A percentile compares a stretch with the other conserved stretches of the same genome.
Conservation (phyloP, 2,113 vertebrate genomes). For the Paradisaea rubra region DNA sequence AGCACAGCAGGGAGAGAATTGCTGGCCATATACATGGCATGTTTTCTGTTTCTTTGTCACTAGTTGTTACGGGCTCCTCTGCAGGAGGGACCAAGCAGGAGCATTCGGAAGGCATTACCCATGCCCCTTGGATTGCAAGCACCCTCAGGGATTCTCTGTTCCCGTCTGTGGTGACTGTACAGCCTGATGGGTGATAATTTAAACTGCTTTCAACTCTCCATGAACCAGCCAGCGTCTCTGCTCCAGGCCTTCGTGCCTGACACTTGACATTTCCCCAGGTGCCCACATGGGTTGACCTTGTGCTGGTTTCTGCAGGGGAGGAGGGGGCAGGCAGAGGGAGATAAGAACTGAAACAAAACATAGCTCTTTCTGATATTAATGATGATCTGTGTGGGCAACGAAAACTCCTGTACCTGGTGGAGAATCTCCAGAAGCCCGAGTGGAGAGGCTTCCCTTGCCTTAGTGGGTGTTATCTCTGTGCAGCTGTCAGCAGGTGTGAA, state of each 20-base stretch:
- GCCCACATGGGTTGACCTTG: not conserved
- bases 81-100: not conserved
- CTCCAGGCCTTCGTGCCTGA: not conserved
- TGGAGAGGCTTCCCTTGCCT: not conserved
- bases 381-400: not conserved
- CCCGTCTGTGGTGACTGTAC: not conserved
- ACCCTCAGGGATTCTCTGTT: not conserved
- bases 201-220: not conserved
- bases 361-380: not conserved
- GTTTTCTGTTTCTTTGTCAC: conserved; percentile 12
- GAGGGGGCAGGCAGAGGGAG: not conserved
- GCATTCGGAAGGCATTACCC: not conserved
- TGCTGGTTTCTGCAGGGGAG: not conserved
- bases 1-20: not conserved
- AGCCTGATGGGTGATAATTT: conserved; percentile 4
- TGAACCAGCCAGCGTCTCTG: not conserved
- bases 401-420: not conserved
- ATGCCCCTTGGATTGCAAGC: not conserved
- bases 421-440: not conserved
- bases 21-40: not conserved
- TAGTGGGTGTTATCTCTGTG: not conserved
- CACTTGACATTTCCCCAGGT: conserved; percentile 20
- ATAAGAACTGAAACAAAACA: not conserved
- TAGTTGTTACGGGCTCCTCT: not conserved
- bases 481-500: not conserved